phyloP scores from a whole-genome alignment of 2,797 vertebrate genomes.

The Sebastes steindachneri region DNA sequence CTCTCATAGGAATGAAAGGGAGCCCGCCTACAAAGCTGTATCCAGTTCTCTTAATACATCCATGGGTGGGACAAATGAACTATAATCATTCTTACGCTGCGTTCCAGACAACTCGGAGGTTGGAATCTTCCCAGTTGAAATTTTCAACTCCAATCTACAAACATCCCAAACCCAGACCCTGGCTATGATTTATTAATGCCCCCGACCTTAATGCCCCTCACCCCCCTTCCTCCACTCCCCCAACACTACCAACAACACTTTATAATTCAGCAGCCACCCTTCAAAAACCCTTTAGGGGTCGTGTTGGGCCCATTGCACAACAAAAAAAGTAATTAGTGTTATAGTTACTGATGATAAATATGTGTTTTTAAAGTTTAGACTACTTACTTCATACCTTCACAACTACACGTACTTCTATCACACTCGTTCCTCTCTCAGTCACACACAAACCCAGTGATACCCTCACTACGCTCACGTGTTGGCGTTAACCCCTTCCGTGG shows the following conservation, averaged over 20 bases:
- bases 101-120: no score
- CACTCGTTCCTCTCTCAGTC: neutral
- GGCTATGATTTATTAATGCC: constrained; percentile 14
- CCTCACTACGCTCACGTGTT: neutral
- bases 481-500: constrained; percentile 30
- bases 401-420: neutral
- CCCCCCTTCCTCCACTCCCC: neutral
- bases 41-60: no score
- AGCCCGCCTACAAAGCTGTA: no score
- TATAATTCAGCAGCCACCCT: neutral
- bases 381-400: neutral
- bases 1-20: no score
- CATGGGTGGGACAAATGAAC: neutral
- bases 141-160: no score
- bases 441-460: neutral
- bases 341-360: neutral
- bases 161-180: neutral
- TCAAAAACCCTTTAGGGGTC: neutral
- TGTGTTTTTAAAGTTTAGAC: neutral
- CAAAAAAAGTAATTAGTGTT: neutral
- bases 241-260: neutral
- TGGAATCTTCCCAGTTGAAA: no score
- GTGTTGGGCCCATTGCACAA: no score
- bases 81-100: neutral
- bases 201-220: no score